A percentile compares a stretch with the other conserved stretches of the same genome.
phyloP scores from a whole-genome alignment of 2,888 invertebrate species.

The Apantesis nais region DNA sequence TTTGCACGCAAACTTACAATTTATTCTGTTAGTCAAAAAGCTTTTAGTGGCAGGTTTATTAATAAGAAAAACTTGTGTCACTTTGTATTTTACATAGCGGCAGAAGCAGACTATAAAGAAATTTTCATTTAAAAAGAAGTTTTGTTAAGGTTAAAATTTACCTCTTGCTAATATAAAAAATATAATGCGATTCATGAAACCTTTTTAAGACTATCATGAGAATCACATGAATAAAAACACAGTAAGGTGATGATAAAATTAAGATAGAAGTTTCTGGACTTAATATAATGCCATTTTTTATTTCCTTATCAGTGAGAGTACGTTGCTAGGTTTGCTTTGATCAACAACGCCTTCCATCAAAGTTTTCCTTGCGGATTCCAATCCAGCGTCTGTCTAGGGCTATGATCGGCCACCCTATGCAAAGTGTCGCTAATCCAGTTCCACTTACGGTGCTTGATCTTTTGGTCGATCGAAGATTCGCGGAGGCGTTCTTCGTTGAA shows the following conservation, averaged over 20 bases:
- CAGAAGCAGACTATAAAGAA: constrained; percentile 10
- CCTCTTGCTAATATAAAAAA: constrained; percentile 9
- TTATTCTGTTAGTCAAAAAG: constrained; percentile 4
- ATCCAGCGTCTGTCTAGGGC: no score
- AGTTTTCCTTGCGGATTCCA: no score
- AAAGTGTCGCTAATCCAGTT: no score
- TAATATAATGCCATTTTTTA: no score
- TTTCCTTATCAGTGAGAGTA: no score
- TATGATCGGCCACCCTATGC: no score
- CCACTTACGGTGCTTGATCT: no score
- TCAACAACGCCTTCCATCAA: no score
- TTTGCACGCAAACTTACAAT: constrained; percentile 3
- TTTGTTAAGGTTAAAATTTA: constrained; percentile 20
- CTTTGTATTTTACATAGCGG: constrained; percentile 11
- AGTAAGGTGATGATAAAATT: background rate
- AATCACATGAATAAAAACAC: background rate
- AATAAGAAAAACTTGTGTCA: constrained; percentile 19
- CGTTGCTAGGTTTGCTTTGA: no score
- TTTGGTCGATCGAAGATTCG: no score
- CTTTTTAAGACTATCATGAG: background rate
- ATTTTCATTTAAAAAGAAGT: constrained; percentile 19
- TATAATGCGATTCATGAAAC: background rate
- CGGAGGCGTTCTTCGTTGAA: no score
- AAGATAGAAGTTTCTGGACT: no score
- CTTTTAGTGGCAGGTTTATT: constrained; percentile 15